These are phyloP conservation scores for Phortica variegata DNA, from an alignment of 1,140 invertebrate species.

Conservation along the genomic window DNA sequence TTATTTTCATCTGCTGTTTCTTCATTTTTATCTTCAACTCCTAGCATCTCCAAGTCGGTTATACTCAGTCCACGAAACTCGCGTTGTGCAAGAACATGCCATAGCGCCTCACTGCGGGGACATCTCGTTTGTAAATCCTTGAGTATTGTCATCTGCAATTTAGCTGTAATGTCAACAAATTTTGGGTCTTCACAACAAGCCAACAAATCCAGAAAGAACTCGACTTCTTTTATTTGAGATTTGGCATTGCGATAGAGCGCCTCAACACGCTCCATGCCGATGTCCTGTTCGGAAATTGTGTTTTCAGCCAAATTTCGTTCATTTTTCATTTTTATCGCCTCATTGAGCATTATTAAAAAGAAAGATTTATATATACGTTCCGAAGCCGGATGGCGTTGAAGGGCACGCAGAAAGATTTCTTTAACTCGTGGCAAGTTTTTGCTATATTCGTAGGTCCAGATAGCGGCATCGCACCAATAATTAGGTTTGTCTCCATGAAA, in stretches of 20 bases:
- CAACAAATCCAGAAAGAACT: conserved; percentile 40
- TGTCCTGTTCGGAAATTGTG: conserved; percentile 35
- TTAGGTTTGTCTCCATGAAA: conserved; percentile 39
- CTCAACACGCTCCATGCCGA: conserved; percentile 38
- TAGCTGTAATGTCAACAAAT: conserved; percentile 28
- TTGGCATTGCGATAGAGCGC: conserved; percentile 41
- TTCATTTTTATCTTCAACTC: conserved; percentile 12
- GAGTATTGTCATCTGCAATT: conserved; percentile 37
- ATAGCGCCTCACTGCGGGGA: conserved; percentile 31
- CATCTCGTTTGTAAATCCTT: conserved; percentile 42
- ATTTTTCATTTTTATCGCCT: conserved; percentile 25
- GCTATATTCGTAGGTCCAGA: conserved; percentile 45
- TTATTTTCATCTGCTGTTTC: conserved; percentile 1
- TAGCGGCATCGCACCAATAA: conserved; percentile 38
- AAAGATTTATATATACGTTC: conserved; percentile 39
- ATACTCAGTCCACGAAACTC: conserved; percentile 40
- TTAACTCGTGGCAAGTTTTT: conserved; percentile 35
- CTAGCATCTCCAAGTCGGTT: conserved; percentile 26
- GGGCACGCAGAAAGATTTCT: conserved; percentile 38
- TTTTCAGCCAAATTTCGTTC: conserved; percentile 26
- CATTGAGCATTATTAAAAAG: conserved; percentile 39
- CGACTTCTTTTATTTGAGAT: conserved; percentile 34
- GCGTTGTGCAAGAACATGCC: conserved; percentile 44
- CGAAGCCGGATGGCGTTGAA: conserved; percentile 40
- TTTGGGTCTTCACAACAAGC: conserved; percentile 38